phyloP scores from a whole-genome alignment of 2,888 invertebrate species.

The Cosmia pyralina region DNA sequence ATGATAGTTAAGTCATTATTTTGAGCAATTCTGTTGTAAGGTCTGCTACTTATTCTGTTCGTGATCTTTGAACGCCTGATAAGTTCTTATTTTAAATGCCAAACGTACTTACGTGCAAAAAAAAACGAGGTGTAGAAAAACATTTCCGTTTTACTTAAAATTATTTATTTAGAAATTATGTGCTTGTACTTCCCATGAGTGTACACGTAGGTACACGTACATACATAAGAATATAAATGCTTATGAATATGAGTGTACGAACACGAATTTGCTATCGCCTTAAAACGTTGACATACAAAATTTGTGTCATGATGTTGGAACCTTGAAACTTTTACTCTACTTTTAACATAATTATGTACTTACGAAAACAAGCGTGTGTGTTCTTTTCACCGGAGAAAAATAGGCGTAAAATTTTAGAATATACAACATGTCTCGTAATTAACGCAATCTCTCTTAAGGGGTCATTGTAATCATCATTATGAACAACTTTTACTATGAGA shows the following conservation, averaged over 20 bases:
- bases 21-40: slow-evolving; percentile 54
- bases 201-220: not conserved
- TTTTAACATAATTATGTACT: not conserved
- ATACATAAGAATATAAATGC: not conserved
- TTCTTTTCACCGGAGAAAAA: not conserved
- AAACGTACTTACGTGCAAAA: slow-evolving; percentile 26
- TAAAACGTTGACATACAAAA: slow-evolving; percentile 5
- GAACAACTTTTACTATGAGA: too few relatives aligned
- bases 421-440: too few relatives aligned
- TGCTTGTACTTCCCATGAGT: slow-evolving; percentile 26
- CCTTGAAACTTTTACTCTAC: not conserved
- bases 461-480: too few relatives aligned
- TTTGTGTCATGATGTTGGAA: not conserved
- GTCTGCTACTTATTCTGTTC: slow-evolving; percentile 32
- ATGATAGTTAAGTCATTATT: slow-evolving; percentile 73
- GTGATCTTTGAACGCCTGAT: slow-evolving; percentile 36
- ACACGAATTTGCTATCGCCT: slow-evolving; percentile 17
- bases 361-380: not conserved
- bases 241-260: not conserved
- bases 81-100: slow-evolving; percentile 38
- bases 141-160: slow-evolving; percentile 38
- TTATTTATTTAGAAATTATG: slow-evolving; percentile 34
- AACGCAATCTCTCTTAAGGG: too few relatives aligned
- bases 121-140: slow-evolving; percentile 23
- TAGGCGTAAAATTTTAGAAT: not conserved